Base-by-base conservation (phyloP, 2,113 vertebrate genomes). In the Maccullochella peelii region DNA sequence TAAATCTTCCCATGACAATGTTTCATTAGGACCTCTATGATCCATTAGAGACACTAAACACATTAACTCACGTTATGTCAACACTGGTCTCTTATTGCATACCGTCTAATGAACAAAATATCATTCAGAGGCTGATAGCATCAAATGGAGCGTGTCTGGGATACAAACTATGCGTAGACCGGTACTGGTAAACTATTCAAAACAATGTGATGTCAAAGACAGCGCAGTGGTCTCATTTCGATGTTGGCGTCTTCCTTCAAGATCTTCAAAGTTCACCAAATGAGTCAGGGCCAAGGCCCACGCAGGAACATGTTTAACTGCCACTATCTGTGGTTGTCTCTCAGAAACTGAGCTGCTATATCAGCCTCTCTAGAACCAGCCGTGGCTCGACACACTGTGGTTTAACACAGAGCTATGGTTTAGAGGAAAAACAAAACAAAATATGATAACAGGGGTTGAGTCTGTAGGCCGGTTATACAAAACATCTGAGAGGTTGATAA, bases 21-120 rank as follows among this genome's bases (percentile, higher is more conserved):
- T 95, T 94, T 94, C 93, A 95, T 95, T 94, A 94, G 86, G 83
- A 92, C 91, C 90, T 91, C 92, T 83, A 88, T 87, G 86, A 95
- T 91, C 90, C 92, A 94, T 95, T 95, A 94, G 91, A 92, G 82
- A 88, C 90, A 85, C 93, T 90, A 94, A 95, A 95, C 93, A 94
- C 93, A 95, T 94, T 91, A 94, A 89, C 92, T 92, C 89, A 88
- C 85, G 63, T 91, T 91, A 92, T 93, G 91, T 93, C 94, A 94
- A 95, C 93, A 91, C 69, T 76, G 85, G 86, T 91, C 91, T 91
- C 84, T 92, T 90, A 93, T 79, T 90, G 83, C 88, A 52, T 81
- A 42, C 69, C 44, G 72, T 87, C 83, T 94, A 94, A 94, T 94
- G 92, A 93, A 90, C 82, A 85, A 92, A 93, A 93, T 85, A 94